These are phyloP conservation scores for Melanostigma gelatinosum DNA, from an alignment of 2,113 vertebrate species.

Conservation along the genomic window DNA sequence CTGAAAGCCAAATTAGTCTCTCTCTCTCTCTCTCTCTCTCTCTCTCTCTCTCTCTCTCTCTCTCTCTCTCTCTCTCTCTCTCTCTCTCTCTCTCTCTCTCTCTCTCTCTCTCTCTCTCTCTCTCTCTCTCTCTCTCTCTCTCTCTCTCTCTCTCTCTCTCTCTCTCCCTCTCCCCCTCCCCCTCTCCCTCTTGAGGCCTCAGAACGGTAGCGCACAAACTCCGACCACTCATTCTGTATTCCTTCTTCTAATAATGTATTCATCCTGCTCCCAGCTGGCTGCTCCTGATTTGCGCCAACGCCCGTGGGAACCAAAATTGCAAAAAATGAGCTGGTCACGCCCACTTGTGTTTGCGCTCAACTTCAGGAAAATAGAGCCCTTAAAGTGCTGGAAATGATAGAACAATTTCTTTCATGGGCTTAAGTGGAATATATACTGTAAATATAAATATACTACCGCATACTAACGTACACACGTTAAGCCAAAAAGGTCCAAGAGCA, in stretches of 20 bases:
- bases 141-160: too few relatives aligned
- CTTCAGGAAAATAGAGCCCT: not conserved
- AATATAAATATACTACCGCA: conserved; percentile 15
- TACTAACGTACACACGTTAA: not conserved
- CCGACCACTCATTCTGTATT: not conserved
- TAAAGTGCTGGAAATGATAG: conserved; percentile 26
- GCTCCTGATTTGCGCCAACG: not conserved
- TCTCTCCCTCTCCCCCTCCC: too few relatives aligned
- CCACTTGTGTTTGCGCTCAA: not conserved
- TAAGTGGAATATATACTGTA: conserved; percentile 12
- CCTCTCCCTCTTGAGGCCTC: too few relatives aligned
- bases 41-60: too few relatives aligned
- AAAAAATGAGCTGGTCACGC: not conserved
- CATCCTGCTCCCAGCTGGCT: not conserved
- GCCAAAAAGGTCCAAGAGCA: conserved; percentile 1
- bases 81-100: too few relatives aligned
- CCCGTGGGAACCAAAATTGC: not conserved
- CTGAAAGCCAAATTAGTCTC: conserved; percentile 80
- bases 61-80: too few relatives aligned
- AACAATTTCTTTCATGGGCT: conserved; percentile 13
- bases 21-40: too few relatives aligned
- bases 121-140: too few relatives aligned
- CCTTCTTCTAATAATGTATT: not conserved
- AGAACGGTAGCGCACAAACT: not conserved
- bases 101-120: too few relatives aligned